Evolutionary conservation across 2,888 invertebrate species (phyloP), one percentile per base, ranked within the genome.

Genomic region (Loripinus fragilis): DNA sequence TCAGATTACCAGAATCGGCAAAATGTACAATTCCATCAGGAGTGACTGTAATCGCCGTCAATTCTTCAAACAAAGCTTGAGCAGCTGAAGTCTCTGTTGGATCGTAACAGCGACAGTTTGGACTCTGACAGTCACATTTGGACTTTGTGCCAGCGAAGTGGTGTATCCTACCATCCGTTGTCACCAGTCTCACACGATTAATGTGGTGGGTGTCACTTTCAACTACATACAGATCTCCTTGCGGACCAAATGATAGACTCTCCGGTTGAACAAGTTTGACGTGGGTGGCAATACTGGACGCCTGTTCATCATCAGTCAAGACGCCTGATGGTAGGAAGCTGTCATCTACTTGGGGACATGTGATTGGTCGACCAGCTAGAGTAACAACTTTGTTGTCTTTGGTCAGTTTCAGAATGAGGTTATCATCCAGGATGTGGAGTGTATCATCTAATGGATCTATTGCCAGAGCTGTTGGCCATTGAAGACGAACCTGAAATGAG

Each of bases 381-480:
- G 98, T 97, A 91, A 97, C 97, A 0, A 98, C 91, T 48, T 94
- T 93, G 95, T 97, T 96, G 92, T 98, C 98, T 30, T 97, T 96
- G 0, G 98, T 98, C 67, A 99, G 95, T 92, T 97, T 97, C 42
- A 98, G 94, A 1, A 99, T 97, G 65, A 98, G 95, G 88, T 98
- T 96, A 80, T 91, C 89, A 93, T 99, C 99, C 86, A 99, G 97
- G 89, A 99, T 98, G 93, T 99, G 98, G 15, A 99, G 94, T 0
- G 97, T 96, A 71, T 98, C 98, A 93, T 99, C 99, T 25, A 99
- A 94, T 0, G 98, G 98, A 91, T 98, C 98, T 68, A 99, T 95
- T 0, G 98, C 97, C 81, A 99, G 94, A 30, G 98, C 97, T n/a
- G 98, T 98, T 1, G 99, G 99, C 99, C 99, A 99, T 91, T 98